Evolutionary conservation across 2,888 invertebrate species (phyloP), one percentile per base, ranked within the genome.

Genomic region (Euproctis similis): DNA sequence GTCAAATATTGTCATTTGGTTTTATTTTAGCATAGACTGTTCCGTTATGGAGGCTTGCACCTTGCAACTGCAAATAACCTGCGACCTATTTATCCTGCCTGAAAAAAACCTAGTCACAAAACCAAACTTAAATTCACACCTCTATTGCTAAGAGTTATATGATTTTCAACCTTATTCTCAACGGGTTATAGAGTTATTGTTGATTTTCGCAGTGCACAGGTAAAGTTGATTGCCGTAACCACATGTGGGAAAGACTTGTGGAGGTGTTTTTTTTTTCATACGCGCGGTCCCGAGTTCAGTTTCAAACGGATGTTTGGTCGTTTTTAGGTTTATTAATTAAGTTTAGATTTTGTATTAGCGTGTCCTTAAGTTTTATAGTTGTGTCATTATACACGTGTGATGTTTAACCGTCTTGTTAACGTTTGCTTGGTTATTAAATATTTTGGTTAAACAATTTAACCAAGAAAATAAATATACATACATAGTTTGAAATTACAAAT

Each of bases 1-100:
- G 68, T 62, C 68, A 75, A 72, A 64, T 61, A 58, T 58, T 52
- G 49, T 56, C 55, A 58, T 57, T 59, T 52, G 59, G 75, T 80
- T n/a, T 80, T 75, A 68, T 75, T 73, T 77, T 75, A 61, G 68
- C 74, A 64, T 59, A 67, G 28, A 54, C 55, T 57, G 65, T 70
- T 62, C 81, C 81, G 81, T 82, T 81, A 77, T 54, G 42, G 48
- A 31, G 48, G 53, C 57, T 58, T 72, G 76, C 84, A 84, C 84
- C 84, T 82, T 84, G 84, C 82, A 63, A 60, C 66, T 60, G 67
- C 71, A 77, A 77, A 77, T 80, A 82, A 82, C 82, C 81, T 82
- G 80, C 78, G 80, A 81, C 80, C 80, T 78, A 73, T 70, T 75
- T 76, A 74, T 75, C 72, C 72, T 66, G 70, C 52, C 40, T 34